A percentile compares a stretch with the other conserved stretches of the same genome.
These are phyloP conservation scores for Napeogenes inachia DNA, from an alignment of 2,888 invertebrate species.

Conservation along the genomic window DNA sequence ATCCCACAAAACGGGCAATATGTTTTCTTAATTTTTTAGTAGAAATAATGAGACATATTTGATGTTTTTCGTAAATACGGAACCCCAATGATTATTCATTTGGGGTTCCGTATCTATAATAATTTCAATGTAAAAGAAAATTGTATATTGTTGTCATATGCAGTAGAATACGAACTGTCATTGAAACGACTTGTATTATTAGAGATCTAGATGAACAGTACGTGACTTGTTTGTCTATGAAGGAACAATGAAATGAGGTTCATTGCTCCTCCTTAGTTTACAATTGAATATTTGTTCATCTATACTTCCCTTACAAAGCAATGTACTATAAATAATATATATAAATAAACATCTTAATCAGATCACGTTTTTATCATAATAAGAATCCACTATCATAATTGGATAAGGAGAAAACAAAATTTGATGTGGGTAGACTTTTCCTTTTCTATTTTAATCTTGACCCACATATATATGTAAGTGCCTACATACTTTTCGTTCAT, in stretches of 20 bases:
- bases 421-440: neutral
- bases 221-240: slow-evolving; percentile 1
- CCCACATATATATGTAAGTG: no score
- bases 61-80: neutral
- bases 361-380: slow-evolving; percentile 6
- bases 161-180: slow-evolving; percentile 5
- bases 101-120: neutral
- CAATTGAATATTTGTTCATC: neutral
- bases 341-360: neutral
- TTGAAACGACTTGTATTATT: slow-evolving; percentile 3
- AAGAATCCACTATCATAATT: slow-evolving; percentile 1
- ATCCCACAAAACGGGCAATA: no score
- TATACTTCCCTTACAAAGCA: neutral
- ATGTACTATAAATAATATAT: neutral
- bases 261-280: neutral
- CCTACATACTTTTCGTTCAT: no score
- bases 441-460: no score
- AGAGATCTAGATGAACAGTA: slow-evolving; percentile 3
- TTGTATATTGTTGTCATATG: slow-evolving; percentile 2
- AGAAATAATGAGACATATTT: no score
- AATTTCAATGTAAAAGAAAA: slow-evolving; percentile 5
- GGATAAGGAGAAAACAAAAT: slow-evolving; percentile 1
- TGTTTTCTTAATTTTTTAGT: no score
- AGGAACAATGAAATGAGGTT: neutral
- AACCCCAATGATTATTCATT: neutral